Conservation (phyloP, 64 coral and sea anemone species). For the Stichodactyla helianthus region DNA sequence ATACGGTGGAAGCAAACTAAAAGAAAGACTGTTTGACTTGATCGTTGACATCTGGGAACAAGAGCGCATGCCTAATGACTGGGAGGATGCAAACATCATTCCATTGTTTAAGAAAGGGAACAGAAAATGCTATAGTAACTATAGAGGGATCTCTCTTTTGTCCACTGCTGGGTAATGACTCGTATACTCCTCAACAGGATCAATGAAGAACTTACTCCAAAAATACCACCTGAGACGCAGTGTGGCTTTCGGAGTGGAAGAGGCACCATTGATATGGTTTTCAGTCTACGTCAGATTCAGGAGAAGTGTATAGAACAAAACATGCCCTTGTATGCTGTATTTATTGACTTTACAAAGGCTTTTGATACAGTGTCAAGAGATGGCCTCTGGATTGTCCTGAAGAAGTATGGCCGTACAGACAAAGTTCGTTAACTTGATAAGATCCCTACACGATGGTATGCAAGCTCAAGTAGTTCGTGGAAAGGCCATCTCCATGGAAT, state of each 20-base stretch:
- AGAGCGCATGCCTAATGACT: neutral
- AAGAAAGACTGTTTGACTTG: neutral
- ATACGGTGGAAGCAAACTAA: slow-evolving; percentile 9
- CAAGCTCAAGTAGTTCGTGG: slow-evolving; percentile 35
- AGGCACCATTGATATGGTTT: slow-evolving; percentile 41
- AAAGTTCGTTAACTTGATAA: slow-evolving; percentile 30
- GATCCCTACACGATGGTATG: slow-evolving; percentile 27
- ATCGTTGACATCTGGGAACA: slow-evolving; percentile 14
- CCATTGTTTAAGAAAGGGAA: neutral
- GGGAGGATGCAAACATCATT: neutral
- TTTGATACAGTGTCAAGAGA: slow-evolving; percentile 60
- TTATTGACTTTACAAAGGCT: slow-evolving; percentile 5
- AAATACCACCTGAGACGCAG: neutral
- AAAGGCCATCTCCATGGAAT: slow-evolving; percentile 3
- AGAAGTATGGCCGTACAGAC: slow-evolving; percentile 44
- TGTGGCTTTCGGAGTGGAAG: slow-evolving; percentile 6
- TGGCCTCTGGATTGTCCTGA: slow-evolving; percentile 43
- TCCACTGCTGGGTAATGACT: neutral
- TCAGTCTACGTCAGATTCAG: slow-evolving; percentile 24
- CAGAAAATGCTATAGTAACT: too few relatives aligned
- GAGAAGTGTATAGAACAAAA: slow-evolving; percentile 20
- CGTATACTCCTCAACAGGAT: neutral
- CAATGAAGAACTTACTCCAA: neutral
- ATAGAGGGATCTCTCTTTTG: slow-evolving; percentile 2
- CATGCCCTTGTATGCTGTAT: slow-evolving; percentile 10